Base-by-base conservation (phyloP, 2,113 vertebrate species). In the Perca flavescens region DNA sequence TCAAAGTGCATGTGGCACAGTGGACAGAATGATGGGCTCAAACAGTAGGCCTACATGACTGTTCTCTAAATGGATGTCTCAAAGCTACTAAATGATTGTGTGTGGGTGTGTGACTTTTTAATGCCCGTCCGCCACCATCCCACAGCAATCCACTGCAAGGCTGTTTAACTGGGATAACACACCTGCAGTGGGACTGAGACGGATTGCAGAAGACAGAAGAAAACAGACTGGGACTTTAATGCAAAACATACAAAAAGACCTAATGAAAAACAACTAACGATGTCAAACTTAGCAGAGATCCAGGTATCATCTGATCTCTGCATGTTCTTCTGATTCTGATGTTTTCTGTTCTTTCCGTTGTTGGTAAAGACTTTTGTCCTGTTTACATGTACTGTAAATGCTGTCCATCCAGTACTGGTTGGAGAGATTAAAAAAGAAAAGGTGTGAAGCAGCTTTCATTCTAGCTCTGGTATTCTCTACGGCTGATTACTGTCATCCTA, bases 261-360 rank as follows among this genome's bases (percentile, higher is more conserved):
- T 40, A 46, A 74, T 71, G 61, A 85, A 85, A 79, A 89, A 83
- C 74, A 89, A 91, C 83, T 82, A 91, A 91, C 78, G 90, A 93
- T 93, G 92, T 93, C 92, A 93, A 91, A 89, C 75, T 87, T n/a
- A 75, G 69, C 84, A 80, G 86, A 79, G 86, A 87, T 86, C 73
- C 57, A 86, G 80, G 70, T 79, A 66, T 65, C 53, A 57, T 81
- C 64, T 46, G 86, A 74, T 86, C 81, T 83, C 77, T 88, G 90
- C 64, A 3, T 82, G 68, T 84, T 87, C 64, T 77, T 80, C 71
- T 88, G 31, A 75, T 79, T 80, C 70, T 70, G 6, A 61, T 21
- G 0, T 76, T 80, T 86, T 82, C 21, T 72, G 54, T 86, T 86
- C 69, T 75, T 84, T 91, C 64, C 0, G 25, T 79, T 86, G 73